Evolutionary conservation across 2,888 invertebrate genomes (phyloP).

Genomic region (Neoascia interrupta): DNA sequence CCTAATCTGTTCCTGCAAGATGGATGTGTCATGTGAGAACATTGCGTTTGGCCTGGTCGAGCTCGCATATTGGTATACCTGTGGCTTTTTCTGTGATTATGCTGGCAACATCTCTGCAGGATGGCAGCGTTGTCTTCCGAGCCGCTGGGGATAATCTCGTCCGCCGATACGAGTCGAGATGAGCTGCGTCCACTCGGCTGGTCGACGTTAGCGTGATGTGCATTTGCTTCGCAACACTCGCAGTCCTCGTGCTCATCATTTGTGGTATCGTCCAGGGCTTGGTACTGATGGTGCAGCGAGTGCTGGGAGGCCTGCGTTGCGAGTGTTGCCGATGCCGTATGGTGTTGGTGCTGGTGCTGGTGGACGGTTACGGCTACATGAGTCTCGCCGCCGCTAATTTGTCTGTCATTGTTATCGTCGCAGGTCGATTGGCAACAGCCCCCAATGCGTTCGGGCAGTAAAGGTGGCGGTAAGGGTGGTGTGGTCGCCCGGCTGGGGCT

Average conservation of each 20-base stretch:
- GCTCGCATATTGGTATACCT: slow-evolving; percentile 59
- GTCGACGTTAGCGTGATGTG: slow-evolving; percentile 45
- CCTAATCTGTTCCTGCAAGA: slow-evolving; percentile 70
- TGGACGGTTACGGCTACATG: slow-evolving; percentile 72
- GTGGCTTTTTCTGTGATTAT: slow-evolving; percentile 67
- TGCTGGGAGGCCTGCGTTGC: slow-evolving; percentile 60
- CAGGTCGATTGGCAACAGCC: slow-evolving; percentile 61
- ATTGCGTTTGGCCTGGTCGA: slow-evolving; percentile 50
- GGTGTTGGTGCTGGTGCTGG: slow-evolving; percentile 71
- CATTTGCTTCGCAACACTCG: slow-evolving; percentile 51
- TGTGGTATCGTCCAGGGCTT: slow-evolving; percentile 66
- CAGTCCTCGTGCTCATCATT: slow-evolving; percentile 63
- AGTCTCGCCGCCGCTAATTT: slow-evolving; percentile 72
- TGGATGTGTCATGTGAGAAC: slow-evolving; percentile 65
- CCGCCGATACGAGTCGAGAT: slow-evolving; percentile 63
- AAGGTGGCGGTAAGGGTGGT: slow-evolving; percentile 61
- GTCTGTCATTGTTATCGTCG: slow-evolving; percentile 68
- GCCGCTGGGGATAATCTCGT: slow-evolving; percentile 72
- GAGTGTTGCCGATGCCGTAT: slow-evolving; percentile 59
- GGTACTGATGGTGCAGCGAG: slow-evolving; percentile 66
- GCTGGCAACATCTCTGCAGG: slow-evolving; percentile 61
- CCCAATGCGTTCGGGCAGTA: slow-evolving; percentile 61
- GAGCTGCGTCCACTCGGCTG: slow-evolving; percentile 64
- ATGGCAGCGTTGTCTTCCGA: slow-evolving; percentile 70
- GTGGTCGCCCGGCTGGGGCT: slow-evolving; percentile 71